Evolutionary conservation across 2,797 vertebrate species (phyloP).

Genomic region (Phoebastria nigripes): DNA sequence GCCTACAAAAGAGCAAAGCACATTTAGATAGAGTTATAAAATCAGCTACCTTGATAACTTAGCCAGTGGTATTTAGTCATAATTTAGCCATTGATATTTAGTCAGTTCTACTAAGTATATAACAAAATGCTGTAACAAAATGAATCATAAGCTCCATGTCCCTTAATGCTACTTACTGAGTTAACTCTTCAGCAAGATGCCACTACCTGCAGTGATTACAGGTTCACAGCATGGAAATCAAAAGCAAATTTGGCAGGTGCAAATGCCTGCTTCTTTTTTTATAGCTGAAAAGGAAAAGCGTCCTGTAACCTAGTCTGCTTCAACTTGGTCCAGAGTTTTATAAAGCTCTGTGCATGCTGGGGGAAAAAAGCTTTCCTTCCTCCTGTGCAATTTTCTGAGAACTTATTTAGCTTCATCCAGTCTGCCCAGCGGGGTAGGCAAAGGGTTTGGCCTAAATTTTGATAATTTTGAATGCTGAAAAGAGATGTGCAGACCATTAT

Average conservation of each 20-base stretch:
- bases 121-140: conserved; percentile 5
- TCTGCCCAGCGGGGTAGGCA: background rate
- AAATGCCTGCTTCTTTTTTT: background rate
- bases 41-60: background rate
- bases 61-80: conserved; percentile 31
- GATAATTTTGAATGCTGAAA: background rate
- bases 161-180: background rate
- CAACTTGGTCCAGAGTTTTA: background rate
- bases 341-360: background rate
- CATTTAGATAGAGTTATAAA: conserved; percentile 33
- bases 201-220: background rate
- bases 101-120: background rate
- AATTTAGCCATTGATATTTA: conserved; percentile 31
- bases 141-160: background rate
- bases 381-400: background rate
- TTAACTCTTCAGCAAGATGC: background rate
- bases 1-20: background rate
- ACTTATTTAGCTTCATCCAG: background rate
- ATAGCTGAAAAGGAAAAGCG: background rate
- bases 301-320: background rate
- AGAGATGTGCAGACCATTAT: background rate
- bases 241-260: background rate
- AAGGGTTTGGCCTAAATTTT: background rate
- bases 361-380: background rate
- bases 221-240: background rate